These are phyloP conservation scores for Brotula barbata DNA, from an alignment of 2,797 vertebrate species.

Conservation along the genomic window DNA sequence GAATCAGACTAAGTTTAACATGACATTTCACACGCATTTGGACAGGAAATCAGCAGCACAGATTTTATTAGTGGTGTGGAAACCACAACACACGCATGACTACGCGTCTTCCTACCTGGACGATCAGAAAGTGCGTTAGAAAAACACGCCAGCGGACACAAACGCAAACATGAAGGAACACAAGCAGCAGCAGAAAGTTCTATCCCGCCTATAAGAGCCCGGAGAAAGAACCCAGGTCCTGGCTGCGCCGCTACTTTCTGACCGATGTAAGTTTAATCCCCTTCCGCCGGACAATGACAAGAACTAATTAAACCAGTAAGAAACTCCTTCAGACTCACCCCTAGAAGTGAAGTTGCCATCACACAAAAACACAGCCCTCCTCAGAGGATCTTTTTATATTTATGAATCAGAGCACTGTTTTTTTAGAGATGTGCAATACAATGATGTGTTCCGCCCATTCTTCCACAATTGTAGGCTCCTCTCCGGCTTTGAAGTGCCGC, in stretches of 20 bases:
- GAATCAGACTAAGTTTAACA: conserved; percentile 42
- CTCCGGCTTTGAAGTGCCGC: conserved; percentile 99
- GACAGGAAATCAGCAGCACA: not conserved
- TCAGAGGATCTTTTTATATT: conserved; percentile 99
- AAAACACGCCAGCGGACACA: conserved; percentile 63
- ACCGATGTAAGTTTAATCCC: conserved; percentile 89
- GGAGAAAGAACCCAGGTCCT: too few species aligned
- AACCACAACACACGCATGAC: too few species aligned
- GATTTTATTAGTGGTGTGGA: too few species aligned
- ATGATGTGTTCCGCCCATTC: conserved; percentile 99
- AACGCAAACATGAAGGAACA: conserved; percentile 60
- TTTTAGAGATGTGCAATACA: conserved; percentile 99
- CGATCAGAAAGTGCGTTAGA: conserved; percentile 58
- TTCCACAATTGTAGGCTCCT: conserved; percentile 98
- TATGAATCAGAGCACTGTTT: conserved; percentile 99
- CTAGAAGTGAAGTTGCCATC: conserved; percentile 99
- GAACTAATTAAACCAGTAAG: conserved; percentile 92
- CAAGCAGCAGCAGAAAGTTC: conserved; percentile 74
- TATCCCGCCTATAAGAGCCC: conserved; percentile 59
- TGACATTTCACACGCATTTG: conserved; percentile 1
- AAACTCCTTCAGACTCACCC: conserved; percentile 98
- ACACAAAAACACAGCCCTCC: conserved; percentile 96
- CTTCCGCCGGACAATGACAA: conserved; percentile 90
- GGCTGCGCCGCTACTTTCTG: conserved; percentile 84
- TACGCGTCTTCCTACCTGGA: conserved; percentile 88